These are phyloP conservation scores for Chaitophorus viminalis DNA, from an alignment of 2,888 invertebrate genomes.

Conservation along the genomic window DNA sequence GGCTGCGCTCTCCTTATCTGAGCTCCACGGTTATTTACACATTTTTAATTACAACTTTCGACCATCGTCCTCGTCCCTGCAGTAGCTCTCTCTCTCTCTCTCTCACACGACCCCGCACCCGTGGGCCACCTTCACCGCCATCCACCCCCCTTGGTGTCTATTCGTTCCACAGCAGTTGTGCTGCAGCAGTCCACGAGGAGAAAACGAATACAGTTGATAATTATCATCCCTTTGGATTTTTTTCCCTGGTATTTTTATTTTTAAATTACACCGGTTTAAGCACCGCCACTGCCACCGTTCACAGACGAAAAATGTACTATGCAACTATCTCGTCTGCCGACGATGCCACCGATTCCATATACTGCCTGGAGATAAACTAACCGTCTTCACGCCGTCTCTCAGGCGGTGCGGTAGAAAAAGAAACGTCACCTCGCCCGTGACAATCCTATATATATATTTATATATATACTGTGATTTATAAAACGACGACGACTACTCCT, in stretches of 20 bases:
- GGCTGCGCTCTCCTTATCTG: conserved; percentile 51
- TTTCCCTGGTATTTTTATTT: conserved; percentile 15
- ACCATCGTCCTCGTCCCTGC: conserved; percentile 14
- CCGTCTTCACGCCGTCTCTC: not conserved
- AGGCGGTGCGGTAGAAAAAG: not conserved
- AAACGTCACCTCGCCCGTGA: not conserved
- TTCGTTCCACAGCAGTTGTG: not conserved
- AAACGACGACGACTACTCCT: not conserved
- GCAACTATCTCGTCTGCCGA: not conserved
- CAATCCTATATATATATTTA: not conserved
- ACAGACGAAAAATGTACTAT: not conserved
- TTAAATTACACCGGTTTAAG: conserved; percentile 28
- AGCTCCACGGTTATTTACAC: conserved; percentile 60
- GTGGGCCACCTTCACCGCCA: too few relatives aligned
- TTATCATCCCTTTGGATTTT: conserved; percentile 44
- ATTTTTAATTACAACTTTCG: conserved; percentile 62
- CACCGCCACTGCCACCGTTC: not conserved
- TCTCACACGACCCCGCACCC: not conserved
- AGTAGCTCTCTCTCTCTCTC: too few relatives aligned
- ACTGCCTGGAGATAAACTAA: not conserved
- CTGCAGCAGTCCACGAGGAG: not conserved
- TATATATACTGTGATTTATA: conserved; percentile 7
- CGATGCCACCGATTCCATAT: not conserved
- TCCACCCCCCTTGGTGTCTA: too few relatives aligned
- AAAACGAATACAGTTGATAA: conserved; percentile 43